Evolutionary conservation across 2,797 vertebrate species (phyloP).

Genomic region (Brachyrhaphis roseni): DNA sequence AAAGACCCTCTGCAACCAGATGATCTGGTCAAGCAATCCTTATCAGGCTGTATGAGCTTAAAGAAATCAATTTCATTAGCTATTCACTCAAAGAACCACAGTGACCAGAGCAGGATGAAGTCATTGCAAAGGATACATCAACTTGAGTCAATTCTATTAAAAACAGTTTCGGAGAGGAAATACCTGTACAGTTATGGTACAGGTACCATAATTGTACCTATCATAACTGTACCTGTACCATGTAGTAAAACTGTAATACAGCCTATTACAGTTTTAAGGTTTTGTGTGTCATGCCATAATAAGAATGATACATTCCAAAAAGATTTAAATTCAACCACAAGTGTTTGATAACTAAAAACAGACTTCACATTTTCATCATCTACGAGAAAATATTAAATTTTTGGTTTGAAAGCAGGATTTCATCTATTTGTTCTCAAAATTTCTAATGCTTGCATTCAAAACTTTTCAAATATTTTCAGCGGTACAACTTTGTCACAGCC

Average conservation of each 20-base stretch:
- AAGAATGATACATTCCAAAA: too few species aligned
- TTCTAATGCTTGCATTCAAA: too few species aligned
- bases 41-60: slow-evolving; percentile 53
- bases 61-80: slow-evolving; percentile 70
- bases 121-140: neutral
- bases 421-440: too few species aligned
- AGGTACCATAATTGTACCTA: too few species aligned
- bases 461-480: too few species aligned
- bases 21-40: slow-evolving; percentile 66
- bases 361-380: too few species aligned
- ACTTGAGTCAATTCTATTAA: neutral
- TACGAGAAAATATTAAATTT: too few species aligned
- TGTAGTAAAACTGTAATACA: neutral
- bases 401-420: too few species aligned
- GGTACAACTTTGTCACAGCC: too few species aligned
- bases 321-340: too few species aligned
- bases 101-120: neutral
- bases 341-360: too few species aligned
- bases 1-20: slow-evolving; percentile 75
- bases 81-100: slow-evolving; percentile 20
- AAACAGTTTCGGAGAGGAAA: neutral
- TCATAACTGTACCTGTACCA: too few species aligned
- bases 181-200: neutral
- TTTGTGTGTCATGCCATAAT: neutral
- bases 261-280: neutral